Evolutionary conservation across 2,797 vertebrate genomes (phyloP).

Genomic region (Lacerta bilineata): DNA sequence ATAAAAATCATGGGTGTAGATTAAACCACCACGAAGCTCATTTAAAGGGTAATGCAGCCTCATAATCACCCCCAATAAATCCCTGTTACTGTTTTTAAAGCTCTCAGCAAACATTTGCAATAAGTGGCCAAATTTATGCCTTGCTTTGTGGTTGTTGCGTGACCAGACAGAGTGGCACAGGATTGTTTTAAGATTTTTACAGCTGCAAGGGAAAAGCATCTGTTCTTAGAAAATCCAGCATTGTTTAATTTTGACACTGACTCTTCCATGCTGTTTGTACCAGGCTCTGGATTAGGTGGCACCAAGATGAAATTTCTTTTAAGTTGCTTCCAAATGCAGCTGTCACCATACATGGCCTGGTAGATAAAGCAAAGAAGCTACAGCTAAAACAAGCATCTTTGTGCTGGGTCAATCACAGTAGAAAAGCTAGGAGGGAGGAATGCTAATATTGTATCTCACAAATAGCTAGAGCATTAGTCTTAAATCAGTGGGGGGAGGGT

Average conservation of each 20-base stretch:
- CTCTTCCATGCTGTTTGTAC: conserved; percentile 85
- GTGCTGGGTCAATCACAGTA: conserved; percentile 73
- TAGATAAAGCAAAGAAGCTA: conserved; percentile 80
- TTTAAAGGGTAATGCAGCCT: conserved; percentile 68
- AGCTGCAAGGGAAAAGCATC: conserved; percentile 98
- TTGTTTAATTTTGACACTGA: conserved; percentile 94
- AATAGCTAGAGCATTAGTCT: conserved; percentile 66
- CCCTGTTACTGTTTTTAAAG: conserved; percentile 80
- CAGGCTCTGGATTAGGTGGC: conserved; percentile 86
- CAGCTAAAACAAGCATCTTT: conserved; percentile 80
- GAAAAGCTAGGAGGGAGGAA: conserved; percentile 72
- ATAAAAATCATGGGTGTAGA: conserved; percentile 53
- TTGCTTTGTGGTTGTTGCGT: conserved; percentile 90
- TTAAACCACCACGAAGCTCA: conserved; percentile 67
- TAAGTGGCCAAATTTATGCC: conserved; percentile 86
- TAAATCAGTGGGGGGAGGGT: conserved; percentile 45
- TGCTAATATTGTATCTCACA: conserved; percentile 76
- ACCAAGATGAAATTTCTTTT: conserved; percentile 85
- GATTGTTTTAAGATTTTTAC: conserved; percentile 96
- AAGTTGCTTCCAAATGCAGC: conserved; percentile 84
- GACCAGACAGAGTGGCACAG: conserved; percentile 95
- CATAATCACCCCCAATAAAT: conserved; percentile 72
- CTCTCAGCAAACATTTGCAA: conserved; percentile 94
- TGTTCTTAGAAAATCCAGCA: conserved; percentile 96
- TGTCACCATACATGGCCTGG: conserved; percentile 78